Evolutionary conservation across 2,113 vertebrate genomes (phyloP).

Genomic region (Forbesichthys agassizii): DNA sequence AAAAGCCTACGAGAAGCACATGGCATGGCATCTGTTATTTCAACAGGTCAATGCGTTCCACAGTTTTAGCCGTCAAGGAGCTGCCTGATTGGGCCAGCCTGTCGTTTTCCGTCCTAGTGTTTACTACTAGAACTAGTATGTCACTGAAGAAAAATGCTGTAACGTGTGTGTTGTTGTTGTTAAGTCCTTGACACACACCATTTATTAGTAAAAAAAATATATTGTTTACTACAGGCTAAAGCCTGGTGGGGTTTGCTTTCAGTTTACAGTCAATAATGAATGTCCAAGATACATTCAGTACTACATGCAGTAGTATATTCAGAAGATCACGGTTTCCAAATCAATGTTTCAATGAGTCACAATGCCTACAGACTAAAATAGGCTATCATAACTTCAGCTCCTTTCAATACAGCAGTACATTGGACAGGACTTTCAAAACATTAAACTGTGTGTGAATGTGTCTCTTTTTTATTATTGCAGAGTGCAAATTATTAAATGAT

Average conservation of each 20-base stretch:
- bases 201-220: neutral
- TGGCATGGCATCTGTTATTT: neutral
- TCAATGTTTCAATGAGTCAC: neutral
- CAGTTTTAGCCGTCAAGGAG: slow-evolving; percentile 19
- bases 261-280: neutral
- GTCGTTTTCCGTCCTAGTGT: slow-evolving; percentile 35
- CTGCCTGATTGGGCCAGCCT: slow-evolving; percentile 9
- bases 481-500: slow-evolving; percentile 38
- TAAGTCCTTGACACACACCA: slow-evolving; percentile 2
- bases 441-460: neutral
- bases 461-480: slow-evolving; percentile 27
- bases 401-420: neutral
- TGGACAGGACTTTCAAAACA: neutral
- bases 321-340: neutral
- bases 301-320: no score
- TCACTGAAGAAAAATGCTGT: slow-evolving; percentile 4
- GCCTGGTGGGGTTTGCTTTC: no score
- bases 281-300: no score
- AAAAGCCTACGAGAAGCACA: neutral
- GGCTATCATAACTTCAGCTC: neutral
- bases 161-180: slow-evolving; percentile 5
- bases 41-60: slow-evolving; percentile 7
- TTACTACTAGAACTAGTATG: slow-evolving; percentile 40
- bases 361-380: neutral
- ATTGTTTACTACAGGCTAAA: neutral